Evolutionary conservation across 2,888 invertebrate species (phyloP), one percentile per base, ranked within the genome.

Genomic region (Sicus ferrugineus): DNA sequence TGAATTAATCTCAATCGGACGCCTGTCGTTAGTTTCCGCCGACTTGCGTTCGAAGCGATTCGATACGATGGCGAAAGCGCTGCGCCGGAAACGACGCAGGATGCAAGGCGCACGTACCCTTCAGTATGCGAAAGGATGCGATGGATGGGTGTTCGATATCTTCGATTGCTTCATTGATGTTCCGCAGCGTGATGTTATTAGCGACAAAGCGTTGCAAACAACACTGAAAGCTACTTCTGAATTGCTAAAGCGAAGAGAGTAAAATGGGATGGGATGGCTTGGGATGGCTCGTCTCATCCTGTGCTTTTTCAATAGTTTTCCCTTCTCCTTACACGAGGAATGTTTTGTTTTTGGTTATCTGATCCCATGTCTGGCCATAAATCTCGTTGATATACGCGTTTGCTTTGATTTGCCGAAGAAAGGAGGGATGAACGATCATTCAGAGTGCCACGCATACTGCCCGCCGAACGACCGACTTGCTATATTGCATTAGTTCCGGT

Each of bases 1-100:
- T 82, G 83, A 84, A 83, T 84, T 83, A 83, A 83, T 83, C 80
- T 83, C 83, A 83, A 84, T 83, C 83, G 83, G 79, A 78, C 83
- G 83, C 80, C 83, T 82, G 84, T 80, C 83, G 82, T 78, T 80
- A 73, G 74, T 73, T 73, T 74, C 76, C 76, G 74, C 59, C 9
- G 38, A 54, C 65, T 54, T 21, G n/a, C 38, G 54, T 23, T 65
- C 31, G 64, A 21, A 34, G 23, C 21, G 23, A 64, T 50, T 64
- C 65, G 52, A 38, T 54, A 31, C 54, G 65, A 65, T 62, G 62
- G 16, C 14, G 48, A 23, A 21, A 48, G 19, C 21, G 48, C 21
- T 30, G 50, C 50, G 26, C 54, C 65, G 65, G 65, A 65, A 65
- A 26, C 38, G 34, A 54, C 34, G 21, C 61, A 30, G 28, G 23